Conservation (phyloP, 2,797 vertebrate genomes). For the Otolemur crassicaudatus region DNA sequence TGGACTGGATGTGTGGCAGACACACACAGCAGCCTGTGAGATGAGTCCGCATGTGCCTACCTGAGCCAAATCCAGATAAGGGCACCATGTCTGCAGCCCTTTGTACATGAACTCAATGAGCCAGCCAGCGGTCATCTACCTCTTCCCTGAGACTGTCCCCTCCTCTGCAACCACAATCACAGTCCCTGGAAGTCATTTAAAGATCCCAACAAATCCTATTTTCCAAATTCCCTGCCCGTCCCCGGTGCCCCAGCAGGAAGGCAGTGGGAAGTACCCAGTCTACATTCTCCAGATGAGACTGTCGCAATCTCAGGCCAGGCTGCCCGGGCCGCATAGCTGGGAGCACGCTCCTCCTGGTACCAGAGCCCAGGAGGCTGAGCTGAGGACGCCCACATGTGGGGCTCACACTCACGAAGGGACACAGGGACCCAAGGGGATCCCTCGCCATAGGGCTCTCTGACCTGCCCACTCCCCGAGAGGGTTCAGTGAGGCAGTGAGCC, state of each 20-base stretch:
- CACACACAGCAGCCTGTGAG: fast-evolving
- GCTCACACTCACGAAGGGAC: not conserved
- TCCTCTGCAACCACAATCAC: not conserved
- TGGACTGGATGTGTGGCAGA: fast-evolving
- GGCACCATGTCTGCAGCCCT: not conserved
- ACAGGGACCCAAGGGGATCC: not conserved
- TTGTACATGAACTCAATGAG: not conserved
- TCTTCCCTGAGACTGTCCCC: not conserved
- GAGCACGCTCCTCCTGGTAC: fast-evolving
- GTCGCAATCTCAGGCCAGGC: not conserved
- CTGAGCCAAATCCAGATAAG: not conserved
- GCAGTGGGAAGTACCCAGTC: fast-evolving
- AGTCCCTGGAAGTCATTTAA: not conserved
- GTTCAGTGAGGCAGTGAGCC: fast-evolving
- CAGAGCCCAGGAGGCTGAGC: not conserved
- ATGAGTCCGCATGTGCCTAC: not conserved
- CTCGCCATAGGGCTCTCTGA: fast-evolving
- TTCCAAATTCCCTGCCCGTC: fast-evolving
- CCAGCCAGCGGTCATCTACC: not conserved
- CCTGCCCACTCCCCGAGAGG: not conserved
- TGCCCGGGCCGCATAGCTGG: not conserved
- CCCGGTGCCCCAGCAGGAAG: too few relatives aligned
- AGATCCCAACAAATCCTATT: not conserved
- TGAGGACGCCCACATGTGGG: fast-evolving
- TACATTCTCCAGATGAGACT: not conserved